Evolutionary conservation across 2,797 vertebrate species (phyloP), one percentile per base, ranked within the genome.

Genomic region (Trematomus bernacchii): DNA sequence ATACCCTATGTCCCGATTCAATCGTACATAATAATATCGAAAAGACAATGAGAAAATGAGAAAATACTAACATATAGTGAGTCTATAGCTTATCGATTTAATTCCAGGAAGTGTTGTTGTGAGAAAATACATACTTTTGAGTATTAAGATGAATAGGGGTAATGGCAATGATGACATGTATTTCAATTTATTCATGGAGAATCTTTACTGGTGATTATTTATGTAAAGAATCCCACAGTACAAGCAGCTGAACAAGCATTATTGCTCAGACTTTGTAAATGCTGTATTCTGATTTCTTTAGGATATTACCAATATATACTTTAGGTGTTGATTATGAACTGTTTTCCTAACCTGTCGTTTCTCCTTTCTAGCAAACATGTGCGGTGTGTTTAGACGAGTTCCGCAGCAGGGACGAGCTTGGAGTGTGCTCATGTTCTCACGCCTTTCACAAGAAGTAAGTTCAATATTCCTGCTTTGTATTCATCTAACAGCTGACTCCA

Each of bases 371-470:
- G 96, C 96, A 96, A 94, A 94, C 92, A 10, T 96, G 96, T 71
- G 95, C 95, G 0, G 96, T 96, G 80, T 96, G 96, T 85, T 87
- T 96, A 80, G 96, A 96, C 23, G 95, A 96, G 85, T 96, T 96
- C 75, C 89, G 92, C 78, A 94, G 84, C 84, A 89, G 93, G 66
- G 95, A 96, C 1, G 95, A 96, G 87, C 94, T 96, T 0, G 96
- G 95, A 19, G 93, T 96, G 54, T 96, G 96, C 52, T 94, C 94
- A 0, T 96, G 95, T 74, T 93, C 95, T n/a, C 96, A 96, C 43
- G 95, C 95, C 37, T 96, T 96, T 84, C 96, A 96, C 88, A 95
- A 95, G 80, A 96, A 96, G 96, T 96, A 92, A 92, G 94, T 84
- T 18, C 6, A 27, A 1, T 15, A 16, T 10, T 48, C 3, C 27